Evolutionary conservation across 64 coral and sea anemone genomes (phyloP).

Genomic region (Exaiptasia diaphana): DNA sequence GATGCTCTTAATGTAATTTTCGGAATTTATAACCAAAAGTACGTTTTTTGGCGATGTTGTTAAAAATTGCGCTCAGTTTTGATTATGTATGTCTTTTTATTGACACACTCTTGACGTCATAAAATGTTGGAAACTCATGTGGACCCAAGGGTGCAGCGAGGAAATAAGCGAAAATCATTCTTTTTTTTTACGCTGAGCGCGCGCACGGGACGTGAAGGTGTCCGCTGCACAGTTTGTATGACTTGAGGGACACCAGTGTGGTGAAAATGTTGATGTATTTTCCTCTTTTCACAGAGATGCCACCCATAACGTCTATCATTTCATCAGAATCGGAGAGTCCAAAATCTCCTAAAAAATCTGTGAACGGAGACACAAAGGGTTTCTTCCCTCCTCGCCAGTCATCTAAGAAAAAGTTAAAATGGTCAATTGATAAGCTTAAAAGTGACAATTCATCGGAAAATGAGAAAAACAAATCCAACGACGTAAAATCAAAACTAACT

Average conservation of each 20-base stretch:
- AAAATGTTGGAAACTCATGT: background rate
- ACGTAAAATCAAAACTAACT: background rate
- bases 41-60: too few relatives aligned
- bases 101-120: background rate
- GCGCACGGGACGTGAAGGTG: background rate
- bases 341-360: background rate
- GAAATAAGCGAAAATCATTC: background rate
- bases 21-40: too few relatives aligned
- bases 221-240: background rate
- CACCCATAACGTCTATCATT: background rate
- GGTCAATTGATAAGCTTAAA: constrained; percentile 7
- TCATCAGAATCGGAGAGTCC: background rate
- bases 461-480: background rate
- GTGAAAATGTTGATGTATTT: background rate
- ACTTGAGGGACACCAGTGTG: background rate
- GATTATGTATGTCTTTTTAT: too few relatives aligned
- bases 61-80: too few relatives aligned
- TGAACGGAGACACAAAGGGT: background rate
- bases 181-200: background rate
- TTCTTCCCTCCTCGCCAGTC: background rate
- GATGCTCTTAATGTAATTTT: too few relatives aligned
- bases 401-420: constrained; percentile 23
- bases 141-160: too few relatives aligned
- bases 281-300: constrained; percentile 11
- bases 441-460: background rate